Conservation (phyloP, 2,888 invertebrate species). For the Oscheius sp. region DNA sequence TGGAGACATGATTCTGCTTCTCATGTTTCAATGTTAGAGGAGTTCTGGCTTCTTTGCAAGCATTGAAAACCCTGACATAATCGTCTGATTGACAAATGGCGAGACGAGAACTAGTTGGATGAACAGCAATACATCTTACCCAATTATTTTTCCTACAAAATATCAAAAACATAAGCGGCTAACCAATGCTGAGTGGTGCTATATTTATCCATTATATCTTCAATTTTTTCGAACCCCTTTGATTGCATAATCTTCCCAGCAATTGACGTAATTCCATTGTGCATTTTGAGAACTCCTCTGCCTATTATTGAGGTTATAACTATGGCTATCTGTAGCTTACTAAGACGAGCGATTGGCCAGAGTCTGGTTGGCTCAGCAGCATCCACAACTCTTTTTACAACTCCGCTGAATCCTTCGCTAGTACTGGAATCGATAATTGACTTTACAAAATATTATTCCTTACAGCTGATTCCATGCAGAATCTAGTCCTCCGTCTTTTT, state of each 20-base stretch:
- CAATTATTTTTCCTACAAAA: conserved; percentile 24
- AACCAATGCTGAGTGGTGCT: conserved; percentile 20
- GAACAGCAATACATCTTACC: conserved; percentile 24
- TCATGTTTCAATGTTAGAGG: conserved; percentile 29
- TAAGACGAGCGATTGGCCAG: conserved; percentile 18
- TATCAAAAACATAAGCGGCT: neutral
- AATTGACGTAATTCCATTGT: conserved; percentile 14
- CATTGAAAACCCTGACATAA: conserved; percentile 17
- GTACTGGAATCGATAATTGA: conserved; percentile 5
- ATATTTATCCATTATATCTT: conserved; percentile 16
- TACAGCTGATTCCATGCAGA: conserved; percentile 18
- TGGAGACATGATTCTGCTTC: conserved; percentile 12
- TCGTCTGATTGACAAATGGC: conserved; percentile 26
- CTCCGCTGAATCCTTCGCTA: conserved; percentile 15
- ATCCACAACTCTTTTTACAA: neutral
- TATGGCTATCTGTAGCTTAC: neutral
- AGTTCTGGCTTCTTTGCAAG: neutral
- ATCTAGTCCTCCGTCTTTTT: neutral
- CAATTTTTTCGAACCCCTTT: neutral
- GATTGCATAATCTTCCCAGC: conserved; percentile 9
- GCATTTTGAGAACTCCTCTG: conserved; percentile 22
- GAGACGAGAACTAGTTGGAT: conserved; percentile 13
- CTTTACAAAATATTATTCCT: neutral
- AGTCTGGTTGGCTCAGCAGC: conserved; percentile 16
- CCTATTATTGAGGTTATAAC: neutral